Evolutionary conservation across 2,797 vertebrate species (phyloP).

Genomic region (Miichthys miiuy): DNA sequence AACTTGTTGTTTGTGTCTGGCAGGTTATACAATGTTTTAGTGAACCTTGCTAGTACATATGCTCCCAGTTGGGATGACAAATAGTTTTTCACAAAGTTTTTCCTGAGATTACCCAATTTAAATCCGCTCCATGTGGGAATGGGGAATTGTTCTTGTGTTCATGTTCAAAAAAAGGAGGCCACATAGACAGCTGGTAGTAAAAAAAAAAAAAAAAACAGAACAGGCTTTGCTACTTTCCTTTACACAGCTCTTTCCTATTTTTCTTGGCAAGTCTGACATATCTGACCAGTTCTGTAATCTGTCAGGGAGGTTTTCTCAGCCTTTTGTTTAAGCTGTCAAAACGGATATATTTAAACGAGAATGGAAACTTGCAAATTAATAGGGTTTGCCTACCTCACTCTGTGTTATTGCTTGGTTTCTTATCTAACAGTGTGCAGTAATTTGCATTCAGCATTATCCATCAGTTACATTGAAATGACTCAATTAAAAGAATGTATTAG

Average conservation of each 20-base stretch:
- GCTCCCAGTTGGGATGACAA: conserved; percentile 15
- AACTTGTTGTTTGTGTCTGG: neutral
- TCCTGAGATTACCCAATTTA: conserved; percentile 12
- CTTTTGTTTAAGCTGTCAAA: conserved; percentile 50
- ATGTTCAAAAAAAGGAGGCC: conserved; percentile 11
- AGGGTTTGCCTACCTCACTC: neutral
- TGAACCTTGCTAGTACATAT: neutral
- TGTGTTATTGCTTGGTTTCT: conserved; percentile 1
- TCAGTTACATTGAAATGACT: neutral
- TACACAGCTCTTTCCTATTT: conserved; percentile 1
- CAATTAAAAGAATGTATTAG: conserved; percentile 1
- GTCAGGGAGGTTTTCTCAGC: conserved; percentile 29
- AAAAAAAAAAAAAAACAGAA: conserved; percentile 5
- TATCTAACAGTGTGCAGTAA: conserved; percentile 9
- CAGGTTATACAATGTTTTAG: conserved; percentile 3
- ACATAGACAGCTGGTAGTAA: conserved; percentile 14
- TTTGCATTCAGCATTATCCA: conserved; percentile 10
- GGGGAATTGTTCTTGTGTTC: conserved; percentile 15
- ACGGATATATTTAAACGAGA: conserved; percentile 20
- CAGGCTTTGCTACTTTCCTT: conserved; percentile 6
- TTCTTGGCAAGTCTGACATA: conserved; percentile 7
- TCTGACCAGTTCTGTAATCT: conserved; percentile 23
- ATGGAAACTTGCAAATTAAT: conserved; percentile 17
- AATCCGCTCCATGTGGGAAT: conserved; percentile 12
- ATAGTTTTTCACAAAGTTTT: conserved; percentile 12